Evolutionary conservation across 2,113 vertebrate genomes (phyloP).

Genomic region (Rhinolophus ferrumequinum): DNA sequence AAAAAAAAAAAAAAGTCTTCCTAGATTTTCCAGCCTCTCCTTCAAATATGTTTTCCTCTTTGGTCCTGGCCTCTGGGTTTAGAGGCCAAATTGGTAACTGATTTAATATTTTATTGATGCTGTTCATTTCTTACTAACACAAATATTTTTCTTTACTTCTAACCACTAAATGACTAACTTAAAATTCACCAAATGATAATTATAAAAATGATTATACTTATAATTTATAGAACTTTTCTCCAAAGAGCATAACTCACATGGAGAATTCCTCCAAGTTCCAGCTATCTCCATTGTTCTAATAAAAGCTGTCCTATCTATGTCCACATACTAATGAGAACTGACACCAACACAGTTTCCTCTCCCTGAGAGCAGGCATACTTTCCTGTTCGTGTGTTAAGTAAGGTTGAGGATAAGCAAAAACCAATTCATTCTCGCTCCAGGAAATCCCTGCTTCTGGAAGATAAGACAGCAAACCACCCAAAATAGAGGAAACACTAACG

Average conservation of each 20-base stretch:
- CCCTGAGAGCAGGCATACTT: neutral
- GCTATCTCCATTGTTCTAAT: neutral
- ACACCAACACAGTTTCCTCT: neutral
- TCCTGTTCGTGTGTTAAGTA: neutral
- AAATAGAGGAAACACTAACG: neutral
- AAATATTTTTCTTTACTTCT: neutral
- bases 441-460: conserved; percentile 3
- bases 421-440: neutral
- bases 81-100: neutral
- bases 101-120: neutral
- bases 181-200: neutral
- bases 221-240: neutral
- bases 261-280: neutral
- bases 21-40: neutral
- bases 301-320: neutral
- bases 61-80: neutral
- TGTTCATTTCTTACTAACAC: neutral
- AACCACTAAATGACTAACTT: neutral
- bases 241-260: neutral
- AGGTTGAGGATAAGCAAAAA: neutral
- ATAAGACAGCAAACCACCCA: neutral
- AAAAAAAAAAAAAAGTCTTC: neutral
- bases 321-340: neutral
- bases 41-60: neutral
- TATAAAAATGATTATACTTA: neutral